Percentiles rank a stretch among this genome's conserved stretches.
These are phyloP conservation scores for Phania funesta DNA, from an alignment of 2,888 invertebrate species.

Conservation along the genomic window DNA sequence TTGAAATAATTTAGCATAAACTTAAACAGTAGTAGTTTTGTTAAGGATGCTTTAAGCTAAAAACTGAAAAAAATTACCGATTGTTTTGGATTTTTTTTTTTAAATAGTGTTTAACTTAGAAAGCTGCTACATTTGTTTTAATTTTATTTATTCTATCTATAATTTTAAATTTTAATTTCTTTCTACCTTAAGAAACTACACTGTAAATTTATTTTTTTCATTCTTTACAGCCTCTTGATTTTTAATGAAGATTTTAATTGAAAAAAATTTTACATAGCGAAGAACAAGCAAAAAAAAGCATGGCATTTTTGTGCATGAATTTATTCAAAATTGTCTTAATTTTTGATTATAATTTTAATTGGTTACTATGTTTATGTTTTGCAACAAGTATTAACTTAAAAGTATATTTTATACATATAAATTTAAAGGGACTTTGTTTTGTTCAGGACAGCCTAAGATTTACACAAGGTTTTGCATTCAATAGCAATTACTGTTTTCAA, in stretches of 20 bases:
- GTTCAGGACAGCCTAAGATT: too few relatives aligned
- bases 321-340: slow-evolving; percentile 27
- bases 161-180: neutral
- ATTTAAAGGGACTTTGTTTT: too few relatives aligned
- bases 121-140: neutral
- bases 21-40: slow-evolving; percentile 6
- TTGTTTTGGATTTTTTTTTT: too few relatives aligned
- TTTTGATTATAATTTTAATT: slow-evolving; percentile 27
- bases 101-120: too few relatives aligned
- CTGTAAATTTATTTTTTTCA: neutral
- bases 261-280: slow-evolving; percentile 6
- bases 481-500: too few relatives aligned
- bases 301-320: slow-evolving; percentile 79
- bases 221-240: slow-evolving; percentile 14
- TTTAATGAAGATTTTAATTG: slow-evolving; percentile 24
- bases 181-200: neutral
- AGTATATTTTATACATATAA: too few relatives aligned
- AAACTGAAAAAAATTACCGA: neutral
- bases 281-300: slow-evolving; percentile 69
- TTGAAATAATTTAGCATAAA: neutral
- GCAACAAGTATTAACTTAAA: neutral
- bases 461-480: too few relatives aligned
- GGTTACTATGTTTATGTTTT: slow-evolving; percentile 18
- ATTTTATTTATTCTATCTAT: too few relatives aligned
- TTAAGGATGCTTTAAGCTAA: slow-evolving; percentile 4